Evolutionary conservation across 2,888 invertebrate species (phyloP), one percentile per base, ranked within the genome.

Genomic region (Anticlea derivata): DNA sequence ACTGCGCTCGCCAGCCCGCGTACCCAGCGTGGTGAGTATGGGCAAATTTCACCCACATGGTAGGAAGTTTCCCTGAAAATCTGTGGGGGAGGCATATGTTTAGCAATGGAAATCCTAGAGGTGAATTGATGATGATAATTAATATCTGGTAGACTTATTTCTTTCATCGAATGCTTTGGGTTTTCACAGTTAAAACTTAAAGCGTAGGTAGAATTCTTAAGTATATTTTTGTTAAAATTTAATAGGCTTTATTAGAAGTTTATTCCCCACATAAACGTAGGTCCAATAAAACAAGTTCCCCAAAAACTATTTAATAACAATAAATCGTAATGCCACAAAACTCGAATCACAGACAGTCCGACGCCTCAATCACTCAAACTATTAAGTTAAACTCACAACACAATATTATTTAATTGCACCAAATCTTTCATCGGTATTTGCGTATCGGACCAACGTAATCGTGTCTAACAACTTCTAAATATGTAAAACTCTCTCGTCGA

Each of bases 401-500:
- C 44, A 59, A 51, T 53, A 50, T 47, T 43, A 53, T 55, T 61
- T 60, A 58, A 62, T 56, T 58, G 54, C 60, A 69, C 61, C 71
- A 65, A 67, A 68, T 66, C 64, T 67, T 65, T 60, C 50, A 65
- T 60, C 47, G 55, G 55, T 70, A 75, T 77, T 83, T 78, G 81
- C 84, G 82, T 83, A 82, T 79, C 83, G 79, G 73, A 74, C 73
- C 70, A 75, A 69, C 65, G 70, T 70, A 71, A 75, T 76, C 72
- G 69, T 65, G 66, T 68, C 71, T 70, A 78, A 74, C 73, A 66
- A 73, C 70, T 74, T 75, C 73, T 68, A 68, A 75, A 73, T 72
- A 71, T 75, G 76, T 75, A 76, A 75, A 79, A 70, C 70, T 75
- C 71, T 73, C 69, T 57, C 55, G 52, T 47, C 73, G 71, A 75